These are phyloP conservation scores for Eupithecia dodoneata DNA, from an alignment of 2,888 invertebrate genomes.

Conservation along the genomic window DNA sequence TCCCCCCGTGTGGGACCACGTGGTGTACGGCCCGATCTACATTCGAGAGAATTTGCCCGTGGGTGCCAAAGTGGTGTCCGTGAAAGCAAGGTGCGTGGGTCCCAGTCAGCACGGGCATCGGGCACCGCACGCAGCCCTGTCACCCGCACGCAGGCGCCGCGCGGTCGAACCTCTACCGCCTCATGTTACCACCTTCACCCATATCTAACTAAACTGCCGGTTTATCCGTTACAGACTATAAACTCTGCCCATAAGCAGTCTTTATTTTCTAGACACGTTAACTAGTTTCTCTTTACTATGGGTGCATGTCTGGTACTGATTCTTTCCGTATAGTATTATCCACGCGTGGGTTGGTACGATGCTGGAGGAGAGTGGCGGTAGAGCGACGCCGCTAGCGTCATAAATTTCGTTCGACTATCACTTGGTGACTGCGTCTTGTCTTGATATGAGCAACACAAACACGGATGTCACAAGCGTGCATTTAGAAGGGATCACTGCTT, in stretches of 20 bases:
- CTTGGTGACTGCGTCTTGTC: constrained; percentile 69
- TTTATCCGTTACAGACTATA: not conserved
- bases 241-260: not conserved
- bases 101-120: constrained; percentile 84
- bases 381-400: constrained; percentile 65
- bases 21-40: constrained; percentile 98
- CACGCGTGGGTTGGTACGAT: constrained; percentile 34
- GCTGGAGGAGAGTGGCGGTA: constrained; percentile 32
- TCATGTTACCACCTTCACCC: not conserved
- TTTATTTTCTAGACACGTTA: constrained; percentile 19
- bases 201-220: not conserved
- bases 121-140: constrained; percentile 87
- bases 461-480: constrained; percentile 76
- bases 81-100: constrained; percentile 98
- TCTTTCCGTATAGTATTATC: constrained; percentile 29
- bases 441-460: constrained; percentile 68
- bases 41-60: constrained; percentile 99
- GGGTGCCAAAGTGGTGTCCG: constrained; percentile 98
- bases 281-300: constrained; percentile 13
- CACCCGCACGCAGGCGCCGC: constrained; percentile 75
- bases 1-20: constrained; percentile 98
- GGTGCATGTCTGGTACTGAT: not conserved
- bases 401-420: constrained; percentile 75
- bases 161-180: constrained; percentile 43
- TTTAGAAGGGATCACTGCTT: constrained; percentile 78